Conservation (phyloP, 2,797 vertebrate species). For the Enteromius radiatus region DNA sequence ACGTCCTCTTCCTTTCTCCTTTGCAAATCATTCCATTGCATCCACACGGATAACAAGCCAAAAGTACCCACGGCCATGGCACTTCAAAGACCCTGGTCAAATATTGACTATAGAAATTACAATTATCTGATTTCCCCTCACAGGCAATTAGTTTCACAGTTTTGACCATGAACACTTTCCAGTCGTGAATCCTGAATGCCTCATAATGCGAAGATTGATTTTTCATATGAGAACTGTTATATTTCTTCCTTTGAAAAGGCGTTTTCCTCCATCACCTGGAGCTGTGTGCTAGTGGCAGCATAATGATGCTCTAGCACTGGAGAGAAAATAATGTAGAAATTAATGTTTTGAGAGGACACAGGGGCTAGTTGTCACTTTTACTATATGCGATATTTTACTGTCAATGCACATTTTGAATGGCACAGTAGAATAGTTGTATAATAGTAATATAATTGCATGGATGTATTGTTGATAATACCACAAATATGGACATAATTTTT, state of each 20-base stretch:
- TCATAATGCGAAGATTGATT: slow-evolving; percentile 54
- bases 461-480: background rate
- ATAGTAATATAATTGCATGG: background rate
- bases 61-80: slow-evolving; percentile 31
- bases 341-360: background rate
- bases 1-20: slow-evolving; percentile 1
- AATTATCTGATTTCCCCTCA: slow-evolving; percentile 60
- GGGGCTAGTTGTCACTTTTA: background rate
- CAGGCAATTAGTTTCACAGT: slow-evolving; percentile 64
- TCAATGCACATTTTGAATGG: background rate
- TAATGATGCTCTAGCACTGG: background rate
- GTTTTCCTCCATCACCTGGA: background rate
- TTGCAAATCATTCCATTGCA: slow-evolving; percentile 7
- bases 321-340: background rate
- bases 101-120: slow-evolving; percentile 63
- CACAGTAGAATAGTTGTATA: background rate
- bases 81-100: slow-evolving; percentile 56
- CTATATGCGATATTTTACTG: background rate
- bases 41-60: slow-evolving; percentile 34
- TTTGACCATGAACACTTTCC: slow-evolving; percentile 34
- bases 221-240: slow-evolving; percentile 44
- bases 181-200: slow-evolving; percentile 34
- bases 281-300: background rate
- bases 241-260: slow-evolving; percentile 37
- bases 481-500: background rate